Evolutionary conservation across 2,888 invertebrate genomes (phyloP), one percentile per base, ranked within the genome.

Genomic region (Drosophila lacicola): DNA sequence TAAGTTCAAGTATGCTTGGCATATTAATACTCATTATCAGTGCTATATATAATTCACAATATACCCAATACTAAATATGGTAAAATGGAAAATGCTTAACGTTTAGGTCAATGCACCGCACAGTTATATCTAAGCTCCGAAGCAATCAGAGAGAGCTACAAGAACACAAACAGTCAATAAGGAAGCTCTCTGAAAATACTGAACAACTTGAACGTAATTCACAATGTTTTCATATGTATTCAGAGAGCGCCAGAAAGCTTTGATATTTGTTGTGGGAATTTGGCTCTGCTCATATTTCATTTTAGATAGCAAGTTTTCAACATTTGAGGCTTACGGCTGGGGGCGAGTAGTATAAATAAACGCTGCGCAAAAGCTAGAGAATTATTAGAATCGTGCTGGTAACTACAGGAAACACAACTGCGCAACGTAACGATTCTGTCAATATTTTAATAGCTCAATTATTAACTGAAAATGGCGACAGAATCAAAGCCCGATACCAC

Each of bases 391-490:
- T 29, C 19, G 17, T 3, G 19, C 19, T 21, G 11, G 11, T 49
- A 25, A 19, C 36, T 37, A 21, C 33, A 44, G 34, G 9, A 10
- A 56, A 39, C 34, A 50, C 47, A 45, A 17, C 25, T 37, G 34
- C 44, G 55, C 14, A 51, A 14, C 34, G 17, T 2, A 8, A 39
- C 14, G 8, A 29, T 8, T 29, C 29, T 29, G 29, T 29, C 29
- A 29, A 39, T 0, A 17, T 29, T 49, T 17, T 2, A 37, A 13
- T 13, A 33, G 2, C 8, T 46, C n/a, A 53, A 61, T 10, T 14
- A 39, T 10, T 6, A n/a, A 36, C 10, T 29, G 4, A 54, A 39
- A 34, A 77, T 71, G 77, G 21, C 77, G 4, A 29, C 56, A 6
- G 41, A 47, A 21, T 4, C 37, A 13, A 58, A 69, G 17, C n/a